Evolutionary conservation across 1,140 invertebrate species (phyloP).

Genomic region (Thaumatotibia leucotreta): DNA sequence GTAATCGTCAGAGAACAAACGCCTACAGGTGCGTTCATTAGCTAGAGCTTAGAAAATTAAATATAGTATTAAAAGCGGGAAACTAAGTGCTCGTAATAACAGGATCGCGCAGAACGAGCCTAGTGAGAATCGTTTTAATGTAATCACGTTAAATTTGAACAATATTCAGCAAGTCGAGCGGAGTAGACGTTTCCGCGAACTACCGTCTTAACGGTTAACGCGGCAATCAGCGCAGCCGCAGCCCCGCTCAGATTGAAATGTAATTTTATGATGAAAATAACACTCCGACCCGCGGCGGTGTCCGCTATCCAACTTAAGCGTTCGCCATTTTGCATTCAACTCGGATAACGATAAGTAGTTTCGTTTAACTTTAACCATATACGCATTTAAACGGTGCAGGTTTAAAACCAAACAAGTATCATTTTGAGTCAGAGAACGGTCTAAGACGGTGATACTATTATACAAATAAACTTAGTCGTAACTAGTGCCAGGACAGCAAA

Average conservation of each 20-base stretch:
- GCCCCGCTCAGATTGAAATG: conserved; percentile 37
- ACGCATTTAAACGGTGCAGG: no score
- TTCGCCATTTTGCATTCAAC: neutral
- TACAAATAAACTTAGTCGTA: no score
- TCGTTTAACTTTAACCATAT: neutral
- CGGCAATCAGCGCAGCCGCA: conserved; percentile 33
- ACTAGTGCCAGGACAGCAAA: no score
- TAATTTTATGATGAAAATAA: conserved; percentile 39
- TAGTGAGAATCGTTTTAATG: conserved; percentile 38
- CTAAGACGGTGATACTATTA: no score
- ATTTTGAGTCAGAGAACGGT: no score
- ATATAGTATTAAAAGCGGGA: neutral
- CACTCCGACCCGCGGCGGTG: conserved; percentile 25
- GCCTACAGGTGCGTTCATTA: conserved; percentile 5
- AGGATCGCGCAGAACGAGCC: conserved; percentile 20
- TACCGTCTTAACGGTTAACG: conserved; percentile 51
- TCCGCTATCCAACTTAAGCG: conserved; percentile 9
- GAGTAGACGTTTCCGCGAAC: conserved; percentile 43
- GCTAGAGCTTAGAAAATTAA: neutral
- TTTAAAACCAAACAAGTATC: no score
- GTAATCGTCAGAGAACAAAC: neutral
- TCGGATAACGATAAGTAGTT: conserved; percentile 3
- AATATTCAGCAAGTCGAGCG: conserved; percentile 15
- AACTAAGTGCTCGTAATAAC: conserved; percentile 12
- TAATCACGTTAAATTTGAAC: conserved; percentile 42